Conservation (phyloP, 2,888 invertebrate species). For the Melanostoma scalare region DNA sequence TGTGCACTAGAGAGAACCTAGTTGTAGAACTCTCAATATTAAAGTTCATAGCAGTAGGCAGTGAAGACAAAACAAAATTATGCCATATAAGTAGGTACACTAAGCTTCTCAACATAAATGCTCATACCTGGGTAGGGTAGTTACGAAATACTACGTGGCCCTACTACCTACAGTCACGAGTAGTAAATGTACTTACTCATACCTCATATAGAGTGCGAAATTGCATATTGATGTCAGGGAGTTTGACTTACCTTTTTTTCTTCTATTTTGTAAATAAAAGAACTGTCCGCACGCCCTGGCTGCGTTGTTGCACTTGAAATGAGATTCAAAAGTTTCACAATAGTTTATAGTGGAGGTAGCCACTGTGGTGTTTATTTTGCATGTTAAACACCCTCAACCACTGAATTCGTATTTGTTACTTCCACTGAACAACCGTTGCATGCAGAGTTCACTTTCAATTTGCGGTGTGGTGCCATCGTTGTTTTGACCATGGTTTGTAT, state of each 20-base stretch:
- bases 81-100: constrained; percentile 24
- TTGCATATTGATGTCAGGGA: constrained; percentile 69
- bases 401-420: constrained; percentile 42
- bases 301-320: constrained; percentile 55
- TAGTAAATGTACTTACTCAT: constrained; percentile 16
- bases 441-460: constrained; percentile 52
- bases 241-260: constrained; percentile 46
- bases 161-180: constrained; percentile 19
- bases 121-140: constrained; percentile 45
- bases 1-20: constrained; percentile 36
- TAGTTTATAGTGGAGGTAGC: constrained; percentile 18
- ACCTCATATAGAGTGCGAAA: constrained; percentile 57
- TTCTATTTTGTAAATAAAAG: constrained; percentile 18
- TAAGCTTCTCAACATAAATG: constrained; percentile 54
- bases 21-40: constrained; percentile 35
- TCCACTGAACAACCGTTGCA: constrained; percentile 13
- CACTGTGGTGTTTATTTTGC: constrained; percentile 25
- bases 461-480: constrained; percentile 36
- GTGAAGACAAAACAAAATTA: constrained; percentile 32
- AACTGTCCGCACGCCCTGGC: constrained; percentile 29
- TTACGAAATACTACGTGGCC: constrained; percentile 44
- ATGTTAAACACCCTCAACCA: constrained; percentile 57
- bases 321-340: constrained; percentile 35
- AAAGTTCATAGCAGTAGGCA: constrained; percentile 67
- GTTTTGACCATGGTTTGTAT: constrained; percentile 45